phyloP scores from a whole-genome alignment of 2,888 invertebrate genomes.

The Leptinotarsa peninsularis region DNA sequence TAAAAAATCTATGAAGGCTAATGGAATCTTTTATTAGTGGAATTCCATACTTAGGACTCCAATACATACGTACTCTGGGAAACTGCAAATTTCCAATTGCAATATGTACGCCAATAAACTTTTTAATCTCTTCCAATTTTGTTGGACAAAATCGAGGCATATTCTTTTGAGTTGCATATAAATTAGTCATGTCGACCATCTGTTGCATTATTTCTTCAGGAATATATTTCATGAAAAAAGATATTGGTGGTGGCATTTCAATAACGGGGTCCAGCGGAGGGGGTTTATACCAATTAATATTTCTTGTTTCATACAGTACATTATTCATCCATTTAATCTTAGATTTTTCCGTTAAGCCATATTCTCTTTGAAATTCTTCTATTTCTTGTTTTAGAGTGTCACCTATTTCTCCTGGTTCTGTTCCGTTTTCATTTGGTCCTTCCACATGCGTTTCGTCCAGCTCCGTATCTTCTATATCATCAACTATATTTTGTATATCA shows the following conservation, averaged over 20 bases:
- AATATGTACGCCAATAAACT: conserved; percentile 34
- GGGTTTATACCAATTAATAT: conserved; percentile 28
- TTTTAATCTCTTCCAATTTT: conserved; percentile 30
- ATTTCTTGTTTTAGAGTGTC: conserved; percentile 26
- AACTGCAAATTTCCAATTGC: conserved; percentile 30
- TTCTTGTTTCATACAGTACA: conserved; percentile 28
- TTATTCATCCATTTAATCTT: conserved; percentile 27
- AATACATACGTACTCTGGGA: conserved; percentile 34
- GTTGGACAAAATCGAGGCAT: conserved; percentile 29
- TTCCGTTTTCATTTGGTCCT: conserved; percentile 12
- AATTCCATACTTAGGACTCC: conserved; percentile 31
- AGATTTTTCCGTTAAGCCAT: conserved; percentile 28
- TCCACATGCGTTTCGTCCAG: conserved; percentile 14
- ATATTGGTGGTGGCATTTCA: conserved; percentile 6
- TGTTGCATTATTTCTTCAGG: conserved; percentile 12
- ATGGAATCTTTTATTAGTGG: conserved; percentile 25
- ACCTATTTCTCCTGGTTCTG: conserved; percentile 27
- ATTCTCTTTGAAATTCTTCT: conserved; percentile 27
- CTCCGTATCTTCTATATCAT: conserved; percentile 23
- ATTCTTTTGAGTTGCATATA: conserved; percentile 35
- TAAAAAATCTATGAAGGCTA: conserved; percentile 27
- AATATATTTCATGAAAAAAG: conserved; percentile 25
- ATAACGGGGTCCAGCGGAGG: conserved; percentile 23
- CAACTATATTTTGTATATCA: conserved; percentile 17
- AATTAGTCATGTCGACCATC: conserved; percentile 31